Conservation (phyloP, 2,888 invertebrate genomes). For the Ditula angustiorana region DNA sequence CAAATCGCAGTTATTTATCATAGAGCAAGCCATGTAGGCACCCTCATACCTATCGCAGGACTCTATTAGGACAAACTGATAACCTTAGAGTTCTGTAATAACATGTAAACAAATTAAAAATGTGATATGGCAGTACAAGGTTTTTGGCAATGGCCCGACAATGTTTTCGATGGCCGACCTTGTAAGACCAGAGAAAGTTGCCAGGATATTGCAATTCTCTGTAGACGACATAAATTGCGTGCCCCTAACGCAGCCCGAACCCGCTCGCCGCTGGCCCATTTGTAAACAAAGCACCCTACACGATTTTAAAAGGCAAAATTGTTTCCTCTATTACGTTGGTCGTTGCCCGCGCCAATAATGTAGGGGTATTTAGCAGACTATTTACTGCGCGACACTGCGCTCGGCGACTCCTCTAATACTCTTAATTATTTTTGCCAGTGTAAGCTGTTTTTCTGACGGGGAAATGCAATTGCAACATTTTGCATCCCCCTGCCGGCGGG, state of each 20-base stretch:
- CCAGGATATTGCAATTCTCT: slow-evolving; percentile 38
- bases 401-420: slow-evolving; percentile 80
- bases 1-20: too few relatives aligned
- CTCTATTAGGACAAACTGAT: too few relatives aligned
- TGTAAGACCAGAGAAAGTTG: slow-evolving; percentile 19
- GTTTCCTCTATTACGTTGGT: slow-evolving; percentile 76
- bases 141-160: slow-evolving; percentile 32
- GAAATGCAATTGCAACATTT: slow-evolving; percentile 82
- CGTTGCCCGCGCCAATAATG: slow-evolving; percentile 74
- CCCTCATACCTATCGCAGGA: too few relatives aligned
- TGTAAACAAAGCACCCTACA: slow-evolving; percentile 66
- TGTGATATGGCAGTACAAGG: slow-evolving; percentile 29
- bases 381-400: slow-evolving; percentile 80
- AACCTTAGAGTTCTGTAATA: slow-evolving; percentile 29
- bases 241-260: slow-evolving; percentile 41
- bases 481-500: slow-evolving; percentile 64
- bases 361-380: slow-evolving; percentile 82
- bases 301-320: slow-evolving; percentile 77
- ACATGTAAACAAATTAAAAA: slow-evolving; percentile 33
- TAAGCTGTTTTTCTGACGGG: slow-evolving; percentile 84
- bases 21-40: too few relatives aligned
- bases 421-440: slow-evolving; percentile 84
- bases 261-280: slow-evolving; percentile 47
- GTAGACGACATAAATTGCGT: slow-evolving; percentile 46
- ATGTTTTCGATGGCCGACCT: slow-evolving; percentile 28